These are phyloP conservation scores for Blennius ocellaris DNA, from an alignment of 2,113 vertebrate species.

Conservation along the genomic window DNA sequence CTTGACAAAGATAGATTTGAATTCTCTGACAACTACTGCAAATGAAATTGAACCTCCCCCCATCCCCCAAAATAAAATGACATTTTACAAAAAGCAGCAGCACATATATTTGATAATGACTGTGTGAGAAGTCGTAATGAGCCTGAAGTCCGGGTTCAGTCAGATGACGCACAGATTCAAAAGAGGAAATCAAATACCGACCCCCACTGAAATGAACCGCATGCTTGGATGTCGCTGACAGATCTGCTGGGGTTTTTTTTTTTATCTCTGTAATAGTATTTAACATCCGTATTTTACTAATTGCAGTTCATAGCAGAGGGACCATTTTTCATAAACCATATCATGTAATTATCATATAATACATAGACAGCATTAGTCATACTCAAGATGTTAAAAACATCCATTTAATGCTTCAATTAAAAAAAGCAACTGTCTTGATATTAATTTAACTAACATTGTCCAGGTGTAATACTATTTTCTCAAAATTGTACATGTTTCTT, in stretches of 20 bases:
- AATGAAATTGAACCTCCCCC: too few relatives aligned
- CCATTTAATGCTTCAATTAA: background rate
- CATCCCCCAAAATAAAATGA: too few relatives aligned
- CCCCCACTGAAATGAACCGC: too few relatives aligned
- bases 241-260: conserved; percentile 29
- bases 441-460: background rate
- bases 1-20: too few relatives aligned
- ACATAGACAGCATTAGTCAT: conserved; percentile 34
- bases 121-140: too few relatives aligned
- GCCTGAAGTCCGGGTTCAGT: too few relatives aligned
- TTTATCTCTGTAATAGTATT: conserved; percentile 15
- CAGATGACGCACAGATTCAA: too few relatives aligned
- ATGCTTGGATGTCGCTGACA: background rate
- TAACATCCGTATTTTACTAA: conserved; percentile 20
- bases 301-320: conserved; percentile 6
- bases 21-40: too few relatives aligned
- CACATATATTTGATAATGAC: too few relatives aligned
- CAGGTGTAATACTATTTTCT: conserved; percentile 28
- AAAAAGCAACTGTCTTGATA: conserved; percentile 45
- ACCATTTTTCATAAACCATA: background rate
- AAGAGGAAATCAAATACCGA: too few relatives aligned
- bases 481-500: conserved; percentile 15
- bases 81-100: too few relatives aligned
- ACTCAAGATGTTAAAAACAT: conserved; percentile 3
- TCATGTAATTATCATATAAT: conserved; percentile 23